Conservation (phyloP, 2,888 invertebrate genomes). For the Macrostomum cliftonense region DNA sequence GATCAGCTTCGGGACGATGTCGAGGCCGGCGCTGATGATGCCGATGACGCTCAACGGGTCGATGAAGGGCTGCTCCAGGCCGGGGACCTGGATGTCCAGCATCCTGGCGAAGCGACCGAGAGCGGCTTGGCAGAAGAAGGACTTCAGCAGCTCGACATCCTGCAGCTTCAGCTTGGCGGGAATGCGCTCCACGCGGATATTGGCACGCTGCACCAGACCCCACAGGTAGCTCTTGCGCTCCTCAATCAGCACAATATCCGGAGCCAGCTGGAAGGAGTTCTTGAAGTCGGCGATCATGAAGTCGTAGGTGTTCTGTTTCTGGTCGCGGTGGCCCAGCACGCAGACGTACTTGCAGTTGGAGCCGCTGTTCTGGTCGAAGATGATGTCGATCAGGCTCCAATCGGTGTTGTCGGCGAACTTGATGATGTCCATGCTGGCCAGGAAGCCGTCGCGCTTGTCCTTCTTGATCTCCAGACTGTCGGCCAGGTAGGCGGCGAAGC, state of each 20-base stretch:
- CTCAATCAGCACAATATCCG: conserved; percentile 1
- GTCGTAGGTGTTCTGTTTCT: not conserved
- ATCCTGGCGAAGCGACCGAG: conserved; percentile 3
- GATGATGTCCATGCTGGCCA: not conserved
- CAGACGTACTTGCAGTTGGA: conserved; percentile 2
- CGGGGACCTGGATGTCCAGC: not conserved
- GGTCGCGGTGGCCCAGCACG: conserved; percentile 2
- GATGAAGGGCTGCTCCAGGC: not conserved
- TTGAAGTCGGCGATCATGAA: conserved; percentile 2
- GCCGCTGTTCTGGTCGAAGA: conserved; percentile 2
- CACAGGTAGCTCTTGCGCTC: conserved; percentile 3
- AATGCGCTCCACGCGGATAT: conserved; percentile 1
- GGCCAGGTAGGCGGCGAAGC: not conserved
- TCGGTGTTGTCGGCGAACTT: conserved; percentile 1
- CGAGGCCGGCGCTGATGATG: not conserved
- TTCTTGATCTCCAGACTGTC: not conserved
- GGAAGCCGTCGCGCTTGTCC: not conserved
- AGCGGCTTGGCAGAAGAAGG: conserved; percentile 1
- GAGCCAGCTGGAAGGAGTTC: conserved; percentile 1
- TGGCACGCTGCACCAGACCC: conserved; percentile 1
- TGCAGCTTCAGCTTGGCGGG: not conserved
- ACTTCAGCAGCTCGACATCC: conserved; percentile 2
- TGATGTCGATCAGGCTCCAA: not conserved
- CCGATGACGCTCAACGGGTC: not conserved
- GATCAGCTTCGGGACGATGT: not conserved